Base-by-base conservation (phyloP, 2,797 vertebrate species). In the Oreochromis mossambicus region DNA sequence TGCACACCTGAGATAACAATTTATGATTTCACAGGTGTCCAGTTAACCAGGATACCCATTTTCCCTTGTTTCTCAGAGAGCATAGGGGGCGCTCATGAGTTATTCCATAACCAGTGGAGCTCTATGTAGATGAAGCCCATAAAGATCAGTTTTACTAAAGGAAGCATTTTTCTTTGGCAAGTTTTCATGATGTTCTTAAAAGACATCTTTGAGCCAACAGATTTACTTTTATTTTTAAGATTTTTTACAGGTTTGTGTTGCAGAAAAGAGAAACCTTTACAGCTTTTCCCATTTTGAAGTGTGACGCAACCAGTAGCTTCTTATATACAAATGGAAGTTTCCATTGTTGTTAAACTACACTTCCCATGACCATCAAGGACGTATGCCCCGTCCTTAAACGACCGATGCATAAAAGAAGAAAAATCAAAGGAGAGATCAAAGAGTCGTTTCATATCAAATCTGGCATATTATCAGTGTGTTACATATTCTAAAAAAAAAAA, bases 51-150 rank as follows among this genome's bases (percentile, higher is more conserved):
- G 24, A 2, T 29, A 3, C 66, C 21, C 3, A 9, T 29, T 73
- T 73, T 0, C 0, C 14, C 24, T 29, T 4, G n/a, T 70, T 26
- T 43, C 66, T 29, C 21, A 29, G 21, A 70, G 8, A 26, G 41
- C 14, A 0, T 10, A 70, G 68, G 68, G 41, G 68, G 68, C 24
- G 41, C 41, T 48, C 24, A 48, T 19, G 24, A 73, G 68, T 73
- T 29, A 29, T 26, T 48, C 41, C 14, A 0, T 48, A 29, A 29
- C 29, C 21, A 29, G 15, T 2, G 41, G 15, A 73, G 66, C 14
- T 73, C 41, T 19, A 46, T 29, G 0, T 26, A 19, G 15, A 46
- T 0, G 41, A 48, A 73, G 68, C 50, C 19, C 8, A 46, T 46
- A 70, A 11, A 5, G 24, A 26, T 0, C 14, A 26, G 24, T 0